A percentile compares a stretch with the other conserved stretches of the same genome.
Evolutionary conservation across 2,797 vertebrate species (phyloP).

Genomic region (Vespertilio murinus): DNA sequence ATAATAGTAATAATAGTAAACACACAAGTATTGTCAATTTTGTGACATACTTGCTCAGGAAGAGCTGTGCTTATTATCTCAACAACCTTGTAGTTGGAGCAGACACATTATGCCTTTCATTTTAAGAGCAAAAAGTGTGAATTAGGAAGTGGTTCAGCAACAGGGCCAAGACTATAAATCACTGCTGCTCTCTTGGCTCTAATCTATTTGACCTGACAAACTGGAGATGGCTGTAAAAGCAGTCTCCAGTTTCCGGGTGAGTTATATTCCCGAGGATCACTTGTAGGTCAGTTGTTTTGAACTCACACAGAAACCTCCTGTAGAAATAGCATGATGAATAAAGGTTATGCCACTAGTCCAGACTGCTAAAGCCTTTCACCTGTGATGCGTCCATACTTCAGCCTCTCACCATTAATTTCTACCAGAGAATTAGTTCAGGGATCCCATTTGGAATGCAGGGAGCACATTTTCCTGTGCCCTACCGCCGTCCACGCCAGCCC

Average conservation of each 20-base stretch:
- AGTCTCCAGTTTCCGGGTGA: slow-evolving; percentile 27
- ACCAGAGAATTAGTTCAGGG: not conserved
- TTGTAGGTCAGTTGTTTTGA: slow-evolving; percentile 71
- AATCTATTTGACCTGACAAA: slow-evolving; percentile 61
- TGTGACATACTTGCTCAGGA: slow-evolving; percentile 59
- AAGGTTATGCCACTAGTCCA: slow-evolving; percentile 42
- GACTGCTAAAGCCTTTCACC: slow-evolving; percentile 10
- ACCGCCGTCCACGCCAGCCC: not conserved
- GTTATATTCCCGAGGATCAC: slow-evolving; percentile 53
- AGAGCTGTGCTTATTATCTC: slow-evolving; percentile 48
- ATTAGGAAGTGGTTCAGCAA: slow-evolving; percentile 50
- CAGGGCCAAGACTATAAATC: slow-evolving; percentile 61
- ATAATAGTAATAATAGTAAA: slow-evolving; percentile 28
- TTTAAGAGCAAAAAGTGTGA: slow-evolving; percentile 62
- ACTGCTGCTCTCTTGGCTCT: slow-evolving; percentile 31
- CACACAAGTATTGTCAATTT: not conserved
- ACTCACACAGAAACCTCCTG: not conserved
- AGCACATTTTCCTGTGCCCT: not conserved
- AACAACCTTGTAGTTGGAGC: slow-evolving; percentile 57
- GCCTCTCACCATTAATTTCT: not conserved
- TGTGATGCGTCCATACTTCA: not conserved
- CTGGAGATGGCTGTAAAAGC: slow-evolving; percentile 43
- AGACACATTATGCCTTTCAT: slow-evolving; percentile 62
- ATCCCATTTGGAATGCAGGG: not conserved
- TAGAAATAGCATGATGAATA: slow-evolving; percentile 32